Conservation (phyloP, 1,140 invertebrate genomes). For the Vollenhovia emeryi region DNA sequence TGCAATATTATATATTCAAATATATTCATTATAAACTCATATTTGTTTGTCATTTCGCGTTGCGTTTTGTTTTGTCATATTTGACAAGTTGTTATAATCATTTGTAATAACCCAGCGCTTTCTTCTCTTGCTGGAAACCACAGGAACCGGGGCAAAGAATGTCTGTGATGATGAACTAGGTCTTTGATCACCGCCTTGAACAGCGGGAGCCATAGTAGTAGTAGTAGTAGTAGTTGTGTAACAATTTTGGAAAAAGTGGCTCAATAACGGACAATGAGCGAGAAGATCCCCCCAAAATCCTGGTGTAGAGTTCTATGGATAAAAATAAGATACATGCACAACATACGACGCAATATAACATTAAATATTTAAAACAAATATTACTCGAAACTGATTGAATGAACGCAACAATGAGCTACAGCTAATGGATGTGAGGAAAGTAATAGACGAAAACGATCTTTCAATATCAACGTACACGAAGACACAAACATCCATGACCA, state of each 20-base stretch:
- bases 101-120: not conserved
- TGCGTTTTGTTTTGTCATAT: not conserved
- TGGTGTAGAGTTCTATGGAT: not conserved
- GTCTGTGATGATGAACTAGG: no score
- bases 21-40: conserved; percentile 22
- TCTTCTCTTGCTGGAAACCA: no score
- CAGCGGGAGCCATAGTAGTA: not conserved
- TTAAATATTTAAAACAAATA: not conserved
- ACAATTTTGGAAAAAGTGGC: not conserved
- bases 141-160: no score
- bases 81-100: not conserved
- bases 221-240: not conserved
- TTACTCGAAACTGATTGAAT: no score
- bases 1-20: not conserved
- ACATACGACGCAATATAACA: not conserved
- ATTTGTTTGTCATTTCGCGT: not conserved
- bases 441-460: no score
- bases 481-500: no score
- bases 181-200: no score
- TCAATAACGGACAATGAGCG: not conserved
- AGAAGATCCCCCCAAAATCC: not conserved
- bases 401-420: no score
- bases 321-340: not conserved
- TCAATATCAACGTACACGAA: no score
- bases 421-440: no score